A percentile compares a stretch with the other conserved stretches of the same genome.
These are phyloP conservation scores for Archivesica marissinica DNA, from an alignment of 1,140 invertebrate genomes.

Conservation along the genomic window DNA sequence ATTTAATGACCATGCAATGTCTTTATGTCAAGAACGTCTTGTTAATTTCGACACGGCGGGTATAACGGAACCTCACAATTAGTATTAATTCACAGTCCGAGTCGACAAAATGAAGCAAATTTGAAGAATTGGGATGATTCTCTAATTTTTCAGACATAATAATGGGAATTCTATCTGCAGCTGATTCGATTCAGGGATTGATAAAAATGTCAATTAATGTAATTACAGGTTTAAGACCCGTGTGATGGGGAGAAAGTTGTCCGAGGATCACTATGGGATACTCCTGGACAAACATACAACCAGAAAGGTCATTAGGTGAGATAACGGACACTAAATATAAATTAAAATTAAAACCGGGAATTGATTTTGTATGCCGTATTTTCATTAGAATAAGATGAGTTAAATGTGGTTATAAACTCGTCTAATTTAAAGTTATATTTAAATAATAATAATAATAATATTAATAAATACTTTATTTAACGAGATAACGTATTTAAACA, in stretches of 20 bases:
- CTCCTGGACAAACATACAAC: neutral
- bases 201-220: constrained; percentile 52
- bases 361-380: too few relatives aligned
- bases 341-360: neutral
- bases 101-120: neutral
- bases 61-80: constrained; percentile 48
- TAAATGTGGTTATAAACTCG: too few relatives aligned
- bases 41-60: constrained; percentile 27
- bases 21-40: constrained; percentile 18
- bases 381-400: too few relatives aligned
- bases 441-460: too few relatives aligned
- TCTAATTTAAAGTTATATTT: too few relatives aligned
- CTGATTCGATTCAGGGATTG: constrained; percentile 27
- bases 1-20: constrained; percentile 45
- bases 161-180: constrained; percentile 8
- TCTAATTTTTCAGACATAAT: constrained; percentile 32
- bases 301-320: constrained; percentile 14
- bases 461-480: too few relatives aligned
- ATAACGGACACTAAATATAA: neutral
- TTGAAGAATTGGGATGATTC: constrained; percentile 32
- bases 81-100: constrained; percentile 12
- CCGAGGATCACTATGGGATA: constrained; percentile 35
- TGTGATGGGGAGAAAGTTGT: neutral
- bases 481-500: too few relatives aligned
- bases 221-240: constrained; percentile 26